These are phyloP conservation scores for Cheilosia urbana DNA, from an alignment of 2,888 invertebrate genomes.

Conservation along the genomic window DNA sequence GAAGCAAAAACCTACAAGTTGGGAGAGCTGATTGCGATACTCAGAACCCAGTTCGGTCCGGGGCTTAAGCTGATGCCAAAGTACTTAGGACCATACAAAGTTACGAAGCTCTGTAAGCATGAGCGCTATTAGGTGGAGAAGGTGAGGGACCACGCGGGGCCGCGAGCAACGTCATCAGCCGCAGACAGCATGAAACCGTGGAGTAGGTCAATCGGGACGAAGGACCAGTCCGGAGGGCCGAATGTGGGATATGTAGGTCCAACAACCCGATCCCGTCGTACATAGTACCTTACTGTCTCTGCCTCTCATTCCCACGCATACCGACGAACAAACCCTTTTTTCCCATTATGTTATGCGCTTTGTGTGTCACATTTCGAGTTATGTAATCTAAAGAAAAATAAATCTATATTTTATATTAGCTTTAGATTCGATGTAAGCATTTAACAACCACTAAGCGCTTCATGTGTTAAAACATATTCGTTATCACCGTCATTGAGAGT, in stretches of 20 bases:
- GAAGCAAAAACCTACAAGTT: neutral
- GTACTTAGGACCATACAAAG: neutral
- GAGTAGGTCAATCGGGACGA: constrained; percentile 47
- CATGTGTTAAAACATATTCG: too few relatives aligned
- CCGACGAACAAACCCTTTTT: too few relatives aligned
- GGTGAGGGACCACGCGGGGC: neutral
- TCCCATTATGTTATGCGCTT: too few relatives aligned
- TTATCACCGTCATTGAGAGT: too few relatives aligned
- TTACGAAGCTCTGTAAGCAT: neutral
- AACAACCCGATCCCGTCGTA: too few relatives aligned
- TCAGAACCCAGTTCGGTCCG: neutral
- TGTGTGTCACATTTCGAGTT: too few relatives aligned
- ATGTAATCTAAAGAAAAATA: too few relatives aligned
- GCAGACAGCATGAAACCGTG: constrained; percentile 13
- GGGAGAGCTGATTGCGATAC: neutral
- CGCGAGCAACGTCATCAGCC: neutral
- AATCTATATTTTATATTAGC: too few relatives aligned
- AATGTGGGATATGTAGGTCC: constrained; percentile 1
- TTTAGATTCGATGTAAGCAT: too few relatives aligned
- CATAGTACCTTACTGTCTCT: too few relatives aligned
- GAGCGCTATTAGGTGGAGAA: neutral
- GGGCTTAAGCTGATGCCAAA: neutral
- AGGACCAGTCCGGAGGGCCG: constrained; percentile 32
- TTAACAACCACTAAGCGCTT: too few relatives aligned
- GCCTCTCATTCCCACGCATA: too few relatives aligned